Conservation (phyloP, 1,140 invertebrate species). For the Ruditapes philippinarum region DNA sequence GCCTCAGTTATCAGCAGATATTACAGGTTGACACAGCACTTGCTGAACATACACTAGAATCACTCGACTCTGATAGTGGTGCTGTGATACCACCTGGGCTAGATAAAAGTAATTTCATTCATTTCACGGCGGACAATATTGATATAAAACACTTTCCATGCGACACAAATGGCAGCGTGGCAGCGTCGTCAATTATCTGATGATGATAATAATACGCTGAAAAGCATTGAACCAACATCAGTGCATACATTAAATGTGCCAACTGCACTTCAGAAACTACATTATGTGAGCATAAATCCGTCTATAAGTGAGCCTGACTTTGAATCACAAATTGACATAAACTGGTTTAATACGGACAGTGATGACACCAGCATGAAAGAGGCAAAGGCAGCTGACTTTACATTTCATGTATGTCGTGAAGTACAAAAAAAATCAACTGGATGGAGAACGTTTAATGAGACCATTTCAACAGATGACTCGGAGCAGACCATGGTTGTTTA, state of each 20-base stretch:
- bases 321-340: background rate
- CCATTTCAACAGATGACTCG: background rate
- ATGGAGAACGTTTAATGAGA: background rate
- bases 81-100: background rate
- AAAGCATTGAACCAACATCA: background rate
- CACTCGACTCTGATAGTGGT: background rate
- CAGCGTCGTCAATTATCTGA: background rate
- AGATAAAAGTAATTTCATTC: background rate
- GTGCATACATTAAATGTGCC: no score
- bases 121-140: constrained; percentile 22
- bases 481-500: background rate
- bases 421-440: background rate
- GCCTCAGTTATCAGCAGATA: background rate
- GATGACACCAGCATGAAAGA: background rate
- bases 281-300: background rate
- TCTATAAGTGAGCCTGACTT: background rate
- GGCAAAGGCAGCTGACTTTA: background rate
- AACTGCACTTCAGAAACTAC: background rate
- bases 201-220: background rate
- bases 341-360: background rate
- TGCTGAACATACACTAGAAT: background rate
- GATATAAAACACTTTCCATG: constrained; percentile 48
- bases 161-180: constrained; percentile 6
- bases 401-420: background rate
- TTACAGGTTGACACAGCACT: background rate